These are phyloP conservation scores for Drosophila sp. DNA, from an alignment of 1,140 invertebrate species.

Conservation along the genomic window DNA sequence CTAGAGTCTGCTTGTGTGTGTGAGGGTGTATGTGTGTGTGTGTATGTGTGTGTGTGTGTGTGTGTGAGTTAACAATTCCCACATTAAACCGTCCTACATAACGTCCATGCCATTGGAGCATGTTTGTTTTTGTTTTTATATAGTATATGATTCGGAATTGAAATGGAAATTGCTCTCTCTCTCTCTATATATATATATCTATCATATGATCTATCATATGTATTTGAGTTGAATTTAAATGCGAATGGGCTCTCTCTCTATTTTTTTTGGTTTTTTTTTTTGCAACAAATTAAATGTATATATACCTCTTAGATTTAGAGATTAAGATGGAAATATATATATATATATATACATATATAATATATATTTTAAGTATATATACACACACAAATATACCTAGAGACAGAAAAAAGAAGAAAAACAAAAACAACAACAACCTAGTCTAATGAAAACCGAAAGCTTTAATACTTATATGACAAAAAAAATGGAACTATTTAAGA, in stretches of 20 bases:
- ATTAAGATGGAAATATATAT: constrained; percentile 58
- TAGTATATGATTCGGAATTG: constrained; percentile 16
- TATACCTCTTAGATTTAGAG: constrained; percentile 75
- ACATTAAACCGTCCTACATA: constrained; percentile 75
- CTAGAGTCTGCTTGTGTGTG: neutral
- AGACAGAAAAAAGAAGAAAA: constrained; percentile 38
- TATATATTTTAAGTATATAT: constrained; percentile 47
- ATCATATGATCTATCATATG: neutral
- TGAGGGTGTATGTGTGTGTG: constrained; percentile 16
- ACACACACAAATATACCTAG: constrained; percentile 54
- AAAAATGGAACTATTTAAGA: constrained; percentile 73
- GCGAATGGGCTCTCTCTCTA: neutral
- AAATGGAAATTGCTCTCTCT: constrained; percentile 1
- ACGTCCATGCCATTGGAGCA: constrained; percentile 65
- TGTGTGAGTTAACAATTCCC: constrained; percentile 39
- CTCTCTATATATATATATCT: constrained; percentile 9
- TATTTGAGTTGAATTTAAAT: neutral
- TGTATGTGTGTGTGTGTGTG: constrained; percentile 15
- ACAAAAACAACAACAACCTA: constrained; percentile 53
- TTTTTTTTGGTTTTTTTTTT: constrained; percentile 11
- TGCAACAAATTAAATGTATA: constrained; percentile 53
- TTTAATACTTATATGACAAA: constrained; percentile 78
- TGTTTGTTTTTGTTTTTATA: constrained; percentile 42
- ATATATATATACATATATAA: constrained; percentile 54
- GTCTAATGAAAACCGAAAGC: constrained; percentile 82